Percentiles rank a stretch among this genome's conserved stretches.
Conservation (phyloP, 2,888 invertebrate genomes). For the Ashinkailepas kermadecensis region DNA sequence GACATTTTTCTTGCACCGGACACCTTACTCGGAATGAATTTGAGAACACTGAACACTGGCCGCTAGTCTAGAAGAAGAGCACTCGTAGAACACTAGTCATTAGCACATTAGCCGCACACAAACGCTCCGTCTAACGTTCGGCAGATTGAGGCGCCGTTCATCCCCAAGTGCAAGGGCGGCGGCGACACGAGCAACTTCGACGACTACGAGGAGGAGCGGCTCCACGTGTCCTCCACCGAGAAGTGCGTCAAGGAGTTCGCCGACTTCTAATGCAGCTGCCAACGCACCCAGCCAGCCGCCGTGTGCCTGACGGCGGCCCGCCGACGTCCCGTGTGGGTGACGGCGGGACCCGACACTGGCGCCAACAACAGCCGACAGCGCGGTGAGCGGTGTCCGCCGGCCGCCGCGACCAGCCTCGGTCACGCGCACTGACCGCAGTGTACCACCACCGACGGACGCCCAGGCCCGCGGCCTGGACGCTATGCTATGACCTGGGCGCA, state of each 20-base stretch:
- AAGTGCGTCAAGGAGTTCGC: slow-evolving; percentile 99
- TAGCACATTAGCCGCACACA: too few species aligned
- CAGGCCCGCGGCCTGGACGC: too few species aligned
- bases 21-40: too few species aligned
- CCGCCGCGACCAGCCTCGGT: neutral
- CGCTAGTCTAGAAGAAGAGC: too few species aligned
- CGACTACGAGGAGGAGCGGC: slow-evolving; percentile 98
- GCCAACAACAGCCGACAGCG: neutral
- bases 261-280: slow-evolving; percentile 58
- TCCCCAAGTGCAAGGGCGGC: slow-evolving; percentile 96
- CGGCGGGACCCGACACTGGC: neutral
- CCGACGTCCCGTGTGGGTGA: neutral
- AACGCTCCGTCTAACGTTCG: slow-evolving; percentile 16
- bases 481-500: neutral
- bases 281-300: too few species aligned
- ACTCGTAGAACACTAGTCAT: too few species aligned
- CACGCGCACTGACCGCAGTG: neutral
- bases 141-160: slow-evolving; percentile 94
- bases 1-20: too few species aligned
- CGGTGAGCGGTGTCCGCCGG: neutral
- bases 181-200: slow-evolving; percentile 99
- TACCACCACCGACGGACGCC: too few species aligned
- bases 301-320: too few species aligned
- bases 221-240: slow-evolving; percentile 97
- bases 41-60: too few species aligned